Conservation (phyloP, 2,888 invertebrate species). For the Perizoma flavofasciatum region DNA sequence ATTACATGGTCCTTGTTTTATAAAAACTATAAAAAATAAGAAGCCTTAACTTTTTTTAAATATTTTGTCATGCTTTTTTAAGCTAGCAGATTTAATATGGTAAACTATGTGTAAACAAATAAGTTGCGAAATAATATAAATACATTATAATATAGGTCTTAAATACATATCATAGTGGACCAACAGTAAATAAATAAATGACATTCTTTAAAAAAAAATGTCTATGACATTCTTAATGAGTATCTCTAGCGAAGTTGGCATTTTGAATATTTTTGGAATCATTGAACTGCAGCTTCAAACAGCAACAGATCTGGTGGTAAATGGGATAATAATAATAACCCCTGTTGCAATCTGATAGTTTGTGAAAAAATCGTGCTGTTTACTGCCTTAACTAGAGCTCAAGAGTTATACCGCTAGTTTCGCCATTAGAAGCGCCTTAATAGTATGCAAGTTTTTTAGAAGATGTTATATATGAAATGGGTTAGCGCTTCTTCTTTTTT, state of each 20-base stretch:
- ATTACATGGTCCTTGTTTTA: neutral
- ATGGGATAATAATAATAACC: neutral
- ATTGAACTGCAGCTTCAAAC: too few relatives aligned
- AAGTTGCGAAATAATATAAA: too few relatives aligned
- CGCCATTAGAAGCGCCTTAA: too few relatives aligned
- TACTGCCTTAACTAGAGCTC: neutral
- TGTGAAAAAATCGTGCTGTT: neutral
- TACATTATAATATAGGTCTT: too few relatives aligned
- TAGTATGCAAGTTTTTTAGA: neutral
- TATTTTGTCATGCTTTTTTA: constrained; percentile 1
- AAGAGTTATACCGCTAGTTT: neutral
- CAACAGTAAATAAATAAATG: too few relatives aligned
- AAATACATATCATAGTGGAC: too few relatives aligned
- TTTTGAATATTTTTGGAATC: too few relatives aligned
- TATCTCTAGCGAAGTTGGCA: too few relatives aligned
- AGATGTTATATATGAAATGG: neutral
- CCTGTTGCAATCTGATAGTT: neutral
- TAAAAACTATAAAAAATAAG: neutral
- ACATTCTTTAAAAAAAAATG: too few relatives aligned
- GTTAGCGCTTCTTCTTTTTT: constrained; percentile 3
- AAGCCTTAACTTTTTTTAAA: neutral
- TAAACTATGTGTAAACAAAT: too few relatives aligned
- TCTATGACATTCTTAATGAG: too few relatives aligned
- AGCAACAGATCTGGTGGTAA: neutral
- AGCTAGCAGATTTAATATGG: neutral